These are phyloP conservation scores for Orgyia antiqua DNA, from an alignment of 2,888 invertebrate genomes.

Conservation along the genomic window DNA sequence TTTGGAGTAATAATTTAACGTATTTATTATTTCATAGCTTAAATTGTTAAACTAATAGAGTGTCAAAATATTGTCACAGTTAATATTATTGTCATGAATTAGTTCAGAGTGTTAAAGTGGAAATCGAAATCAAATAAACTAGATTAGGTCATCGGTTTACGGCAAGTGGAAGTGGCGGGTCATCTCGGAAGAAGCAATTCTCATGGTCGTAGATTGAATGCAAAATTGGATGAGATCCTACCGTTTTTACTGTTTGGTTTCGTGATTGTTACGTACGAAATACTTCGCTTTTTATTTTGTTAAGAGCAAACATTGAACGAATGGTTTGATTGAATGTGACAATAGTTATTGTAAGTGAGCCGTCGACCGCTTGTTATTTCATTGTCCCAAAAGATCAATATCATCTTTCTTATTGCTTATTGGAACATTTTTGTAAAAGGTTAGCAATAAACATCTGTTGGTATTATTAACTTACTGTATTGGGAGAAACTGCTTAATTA, in stretches of 20 bases:
- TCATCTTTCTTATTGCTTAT: slow-evolving; percentile 39
- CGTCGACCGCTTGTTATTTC: slow-evolving; percentile 43
- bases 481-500: too few species aligned
- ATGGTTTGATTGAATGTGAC: slow-evolving; percentile 74
- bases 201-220: slow-evolving; percentile 76
- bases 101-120: slow-evolving; percentile 58
- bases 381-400: slow-evolving; percentile 38
- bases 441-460: too few species aligned
- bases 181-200: slow-evolving; percentile 74
- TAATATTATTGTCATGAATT: slow-evolving; percentile 53
- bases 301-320: slow-evolving; percentile 55
- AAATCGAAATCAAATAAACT: slow-evolving; percentile 73
- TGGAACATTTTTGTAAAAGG: slow-evolving; percentile 31
- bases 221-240: slow-evolving; percentile 76
- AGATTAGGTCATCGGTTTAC: slow-evolving; percentile 76
- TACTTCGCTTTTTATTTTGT: slow-evolving; percentile 61
- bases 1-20: too few species aligned
- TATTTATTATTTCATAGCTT: too few species aligned
- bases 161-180: slow-evolving; percentile 70
- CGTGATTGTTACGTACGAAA: slow-evolving; percentile 52
- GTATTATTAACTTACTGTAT: too few species aligned
- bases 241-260: slow-evolving; percentile 70
- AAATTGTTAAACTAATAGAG: slow-evolving; percentile 17
- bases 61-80: slow-evolving; percentile 27
- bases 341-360: slow-evolving; percentile 65